phyloP scores from a whole-genome alignment of 2,888 invertebrate species.

The Tenthredo amoena region DNA sequence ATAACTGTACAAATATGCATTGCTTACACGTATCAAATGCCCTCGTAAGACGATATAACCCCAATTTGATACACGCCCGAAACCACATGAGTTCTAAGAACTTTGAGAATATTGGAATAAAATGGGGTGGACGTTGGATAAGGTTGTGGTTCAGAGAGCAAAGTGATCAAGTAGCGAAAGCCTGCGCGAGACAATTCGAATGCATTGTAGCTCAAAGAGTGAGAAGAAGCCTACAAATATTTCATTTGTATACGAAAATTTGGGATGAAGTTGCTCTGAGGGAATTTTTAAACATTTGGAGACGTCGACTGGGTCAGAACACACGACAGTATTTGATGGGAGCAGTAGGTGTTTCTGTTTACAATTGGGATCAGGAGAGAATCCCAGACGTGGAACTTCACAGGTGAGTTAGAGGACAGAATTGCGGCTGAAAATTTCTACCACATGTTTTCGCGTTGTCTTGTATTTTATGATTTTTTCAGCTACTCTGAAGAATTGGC shows the following conservation, averaged over 20 bases:
- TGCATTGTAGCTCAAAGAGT: constrained; percentile 81
- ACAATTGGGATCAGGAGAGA: constrained; percentile 83
- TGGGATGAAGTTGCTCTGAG: constrained; percentile 83
- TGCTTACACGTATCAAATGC: constrained; percentile 46
- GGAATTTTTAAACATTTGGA: constrained; percentile 79
- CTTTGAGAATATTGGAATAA: constrained; percentile 62
- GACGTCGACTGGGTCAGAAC: constrained; percentile 77
- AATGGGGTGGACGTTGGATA: constrained; percentile 63
- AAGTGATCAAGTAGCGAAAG: constrained; percentile 65
- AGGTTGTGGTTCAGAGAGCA: constrained; percentile 70
- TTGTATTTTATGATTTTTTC: constrained; percentile 56
- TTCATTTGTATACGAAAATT: constrained; percentile 82
- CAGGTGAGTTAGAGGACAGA: constrained; percentile 68
- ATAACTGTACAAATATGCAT: constrained; percentile 50
- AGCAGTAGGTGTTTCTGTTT: constrained; percentile 80
- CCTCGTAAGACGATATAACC: constrained; percentile 43
- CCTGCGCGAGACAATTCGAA: constrained; percentile 72
- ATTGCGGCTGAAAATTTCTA: background rate
- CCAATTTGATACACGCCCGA: constrained; percentile 40
- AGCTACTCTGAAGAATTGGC: constrained; percentile 82
- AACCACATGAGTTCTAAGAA: constrained; percentile 56
- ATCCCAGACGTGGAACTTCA: constrained; percentile 81
- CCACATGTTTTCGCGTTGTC: background rate
- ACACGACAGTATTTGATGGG: constrained; percentile 81
- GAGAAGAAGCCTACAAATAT: constrained; percentile 83